Evolutionary conservation across 1,140 invertebrate species (phyloP).

Genomic region (Drosophila asahinai): DNA sequence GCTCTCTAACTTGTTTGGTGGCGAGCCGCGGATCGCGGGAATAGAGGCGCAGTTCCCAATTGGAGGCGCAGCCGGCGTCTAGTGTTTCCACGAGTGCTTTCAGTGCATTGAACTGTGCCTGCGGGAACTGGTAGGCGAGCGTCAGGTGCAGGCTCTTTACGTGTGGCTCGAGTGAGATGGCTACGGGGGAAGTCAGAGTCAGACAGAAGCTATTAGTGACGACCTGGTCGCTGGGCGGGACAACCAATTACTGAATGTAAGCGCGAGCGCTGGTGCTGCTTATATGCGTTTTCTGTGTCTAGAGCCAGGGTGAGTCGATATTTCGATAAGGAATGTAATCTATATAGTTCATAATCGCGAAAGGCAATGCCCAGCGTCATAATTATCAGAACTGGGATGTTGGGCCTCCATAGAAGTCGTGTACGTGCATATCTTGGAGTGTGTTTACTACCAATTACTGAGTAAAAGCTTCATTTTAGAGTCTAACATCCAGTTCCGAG

Average conservation of each 20-base stretch:
- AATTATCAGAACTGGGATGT: background rate
- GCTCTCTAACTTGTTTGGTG: conserved; percentile 89
- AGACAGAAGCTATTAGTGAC: conserved; percentile 57
- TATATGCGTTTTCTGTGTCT: conserved; percentile 26
- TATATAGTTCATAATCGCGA: background rate
- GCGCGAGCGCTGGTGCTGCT: conserved; percentile 7
- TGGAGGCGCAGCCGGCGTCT: conserved; percentile 87
- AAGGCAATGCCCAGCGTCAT: conserved; percentile 10
- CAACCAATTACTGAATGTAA: conserved; percentile 16
- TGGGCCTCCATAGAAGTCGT: background rate
- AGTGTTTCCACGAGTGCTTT: conserved; percentile 91
- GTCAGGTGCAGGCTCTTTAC: conserved; percentile 95
- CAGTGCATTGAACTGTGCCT: conserved; percentile 89
- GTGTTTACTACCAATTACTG: no score
- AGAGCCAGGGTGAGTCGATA: conserved; percentile 14
- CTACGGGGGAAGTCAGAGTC: conserved; percentile 84
- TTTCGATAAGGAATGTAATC: conserved; percentile 13
- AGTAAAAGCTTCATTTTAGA: background rate
- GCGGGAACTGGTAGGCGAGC: conserved; percentile 94
- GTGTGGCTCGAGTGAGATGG: conserved; percentile 90
- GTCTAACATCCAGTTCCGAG: background rate
- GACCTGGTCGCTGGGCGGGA: conserved; percentile 15
- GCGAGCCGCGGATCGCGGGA: conserved; percentile 91
- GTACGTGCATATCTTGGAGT: no score
- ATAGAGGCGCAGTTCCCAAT: conserved; percentile 94